These are phyloP conservation scores for Hypselothyrea guttata DNA, from an alignment of 2,888 invertebrate genomes.

Conservation along the genomic window DNA sequence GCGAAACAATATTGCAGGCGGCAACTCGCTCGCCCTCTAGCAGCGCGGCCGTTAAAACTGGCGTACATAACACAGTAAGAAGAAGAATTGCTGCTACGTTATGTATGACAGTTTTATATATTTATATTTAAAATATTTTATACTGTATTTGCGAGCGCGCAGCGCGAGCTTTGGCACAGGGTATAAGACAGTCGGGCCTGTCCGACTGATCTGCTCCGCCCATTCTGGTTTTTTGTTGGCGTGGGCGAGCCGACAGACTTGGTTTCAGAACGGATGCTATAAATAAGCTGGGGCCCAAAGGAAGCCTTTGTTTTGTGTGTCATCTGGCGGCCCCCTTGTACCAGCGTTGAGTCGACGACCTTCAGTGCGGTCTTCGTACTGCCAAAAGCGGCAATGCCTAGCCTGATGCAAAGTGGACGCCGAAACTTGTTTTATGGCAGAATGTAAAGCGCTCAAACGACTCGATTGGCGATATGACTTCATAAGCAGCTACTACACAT, in stretches of 20 bases:
- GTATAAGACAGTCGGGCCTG: too few relatives aligned
- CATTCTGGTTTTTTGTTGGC: too few relatives aligned
- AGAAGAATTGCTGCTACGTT: too few relatives aligned
- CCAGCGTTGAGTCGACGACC: conserved; percentile 28
- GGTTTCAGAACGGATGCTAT: conserved; percentile 11
- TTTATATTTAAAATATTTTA: too few relatives aligned
- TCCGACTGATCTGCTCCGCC: too few relatives aligned
- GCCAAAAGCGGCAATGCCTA: conserved; percentile 27
- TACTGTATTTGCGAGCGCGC: too few relatives aligned
- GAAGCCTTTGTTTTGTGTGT: conserved; percentile 15
- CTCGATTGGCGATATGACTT: conserved; percentile 5
- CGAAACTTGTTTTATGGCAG: conserved; percentile 30
- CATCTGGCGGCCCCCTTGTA: conserved; percentile 8
- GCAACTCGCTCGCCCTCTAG: too few relatives aligned
- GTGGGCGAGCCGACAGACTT: conserved; percentile 1
- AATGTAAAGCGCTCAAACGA: conserved; percentile 4
- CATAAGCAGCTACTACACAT: not conserved
- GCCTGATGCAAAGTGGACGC: conserved; percentile 11
- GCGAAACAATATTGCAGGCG: too few relatives aligned
- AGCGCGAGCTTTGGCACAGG: too few relatives aligned
- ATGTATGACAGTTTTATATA: too few relatives aligned
- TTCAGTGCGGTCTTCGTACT: conserved; percentile 3
- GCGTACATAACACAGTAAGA: too few relatives aligned
- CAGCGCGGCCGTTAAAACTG: too few relatives aligned
- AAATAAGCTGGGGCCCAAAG: conserved; percentile 7